These are phyloP conservation scores for honey bee (Apis mellifera) DNA, from an alignment of 1,140 invertebrate genomes.

Conservation along the genomic window DNA sequence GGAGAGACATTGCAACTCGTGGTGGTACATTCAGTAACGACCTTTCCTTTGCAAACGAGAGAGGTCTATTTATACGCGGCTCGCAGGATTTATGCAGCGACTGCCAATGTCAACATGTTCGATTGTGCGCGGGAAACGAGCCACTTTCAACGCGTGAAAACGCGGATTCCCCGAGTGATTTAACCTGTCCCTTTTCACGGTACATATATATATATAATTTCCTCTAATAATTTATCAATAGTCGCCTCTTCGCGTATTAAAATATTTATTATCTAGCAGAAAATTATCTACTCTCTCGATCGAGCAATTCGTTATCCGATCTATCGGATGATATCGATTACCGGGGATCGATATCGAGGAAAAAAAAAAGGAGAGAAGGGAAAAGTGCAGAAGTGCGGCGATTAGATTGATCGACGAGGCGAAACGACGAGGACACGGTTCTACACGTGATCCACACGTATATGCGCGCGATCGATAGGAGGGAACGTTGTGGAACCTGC, in stretches of 20 bases:
- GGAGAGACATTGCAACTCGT: constrained; percentile 42
- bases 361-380: no score
- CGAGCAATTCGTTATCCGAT: no score
- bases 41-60: constrained; percentile 55
- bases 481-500: neutral
- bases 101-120: constrained; percentile 60
- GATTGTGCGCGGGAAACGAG: constrained; percentile 50
- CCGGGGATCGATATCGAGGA: no score
- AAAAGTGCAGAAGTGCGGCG: neutral
- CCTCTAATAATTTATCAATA: neutral
- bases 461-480: neutral
- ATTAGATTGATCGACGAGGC: neutral
- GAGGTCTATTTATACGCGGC: constrained; percentile 53
- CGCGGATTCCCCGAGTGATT: neutral
- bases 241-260: neutral
- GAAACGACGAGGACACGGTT: neutral
- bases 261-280: no score
- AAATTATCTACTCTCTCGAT: no score
- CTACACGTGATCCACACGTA: neutral
- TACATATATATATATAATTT: neutral
- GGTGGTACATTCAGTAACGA: constrained; percentile 58
- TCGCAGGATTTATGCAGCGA: constrained; percentile 62
- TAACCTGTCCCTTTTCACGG: neutral
- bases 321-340: no score
- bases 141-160: constrained; percentile 32